phyloP scores from a whole-genome alignment of 2,113 vertebrate species.

The Silurus meridionalis region DNA sequence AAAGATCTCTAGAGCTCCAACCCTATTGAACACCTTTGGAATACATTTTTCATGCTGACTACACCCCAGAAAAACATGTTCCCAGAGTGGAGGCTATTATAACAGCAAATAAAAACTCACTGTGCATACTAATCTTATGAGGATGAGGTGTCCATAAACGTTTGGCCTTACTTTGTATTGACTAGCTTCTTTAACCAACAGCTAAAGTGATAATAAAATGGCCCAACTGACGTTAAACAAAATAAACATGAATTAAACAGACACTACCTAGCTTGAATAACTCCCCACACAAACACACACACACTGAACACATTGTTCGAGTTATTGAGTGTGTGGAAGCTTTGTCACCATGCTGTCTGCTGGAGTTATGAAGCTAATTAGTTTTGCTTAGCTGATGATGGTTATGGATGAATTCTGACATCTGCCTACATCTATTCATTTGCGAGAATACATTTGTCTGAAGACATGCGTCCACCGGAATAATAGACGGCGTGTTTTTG shows the following conservation, averaged over 20 bases:
- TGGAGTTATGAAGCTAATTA: slow-evolving; percentile 65
- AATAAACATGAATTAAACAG: background rate
- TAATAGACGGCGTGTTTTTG: slow-evolving; percentile 12
- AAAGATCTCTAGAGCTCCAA: no score
- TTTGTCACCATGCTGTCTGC: slow-evolving; percentile 46
- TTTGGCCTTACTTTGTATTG: no score
- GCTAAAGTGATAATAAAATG: no score
- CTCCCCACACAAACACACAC: background rate
- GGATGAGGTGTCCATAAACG: no score
- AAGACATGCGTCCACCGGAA: slow-evolving; percentile 63
- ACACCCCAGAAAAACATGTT: no score
- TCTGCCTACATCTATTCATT: slow-evolving; percentile 67
- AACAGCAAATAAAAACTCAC: no score
- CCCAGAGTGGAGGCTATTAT: no score
- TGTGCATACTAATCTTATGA: no score
- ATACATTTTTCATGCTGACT: no score
- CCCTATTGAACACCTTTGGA: no score
- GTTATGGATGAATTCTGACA: slow-evolving; percentile 70
- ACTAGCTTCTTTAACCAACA: background rate
- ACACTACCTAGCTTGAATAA: background rate
- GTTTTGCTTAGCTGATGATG: slow-evolving; percentile 63
- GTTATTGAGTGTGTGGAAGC: slow-evolving; percentile 34
- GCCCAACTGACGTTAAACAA: background rate
- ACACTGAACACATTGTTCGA: slow-evolving; percentile 22
- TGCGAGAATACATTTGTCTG: slow-evolving; percentile 62